phyloP scores from a whole-genome alignment of 2,888 invertebrate genomes.

The Tenthredo livida region DNA sequence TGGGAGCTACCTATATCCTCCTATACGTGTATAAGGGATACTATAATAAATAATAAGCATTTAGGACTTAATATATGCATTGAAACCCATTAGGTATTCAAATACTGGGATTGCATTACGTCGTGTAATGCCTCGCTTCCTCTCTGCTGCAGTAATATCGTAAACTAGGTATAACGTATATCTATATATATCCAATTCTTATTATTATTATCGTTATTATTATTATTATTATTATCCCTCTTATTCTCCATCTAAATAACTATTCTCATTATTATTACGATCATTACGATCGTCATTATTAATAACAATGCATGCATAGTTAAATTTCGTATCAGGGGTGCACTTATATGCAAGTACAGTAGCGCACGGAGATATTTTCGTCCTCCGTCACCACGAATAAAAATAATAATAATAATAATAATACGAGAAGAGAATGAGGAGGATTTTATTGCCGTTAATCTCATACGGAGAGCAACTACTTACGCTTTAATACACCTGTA shows the following conservation, averaged over 20 bases:
- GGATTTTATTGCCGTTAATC: background rate
- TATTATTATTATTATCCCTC: conserved; percentile 57
- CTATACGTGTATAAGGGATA: background rate
- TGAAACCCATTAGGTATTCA: conserved; percentile 76
- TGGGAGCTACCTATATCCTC: background rate
- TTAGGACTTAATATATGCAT: conserved; percentile 74
- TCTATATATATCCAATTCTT: conserved; percentile 54
- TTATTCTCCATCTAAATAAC: background rate
- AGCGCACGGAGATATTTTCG: background rate
- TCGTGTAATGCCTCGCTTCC: conserved; percentile 47
- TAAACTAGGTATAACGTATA: background rate
- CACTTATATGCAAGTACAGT: too few relatives aligned
- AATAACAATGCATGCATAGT: conserved; percentile 16
- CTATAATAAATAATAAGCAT: conserved; percentile 66
- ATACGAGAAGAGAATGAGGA: background rate
- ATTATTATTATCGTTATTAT: conserved; percentile 57
- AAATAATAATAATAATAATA: background rate
- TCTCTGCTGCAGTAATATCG: background rate
- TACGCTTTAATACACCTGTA: too few relatives aligned
- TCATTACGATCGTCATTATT: conserved; percentile 67
- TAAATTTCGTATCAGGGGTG: background rate
- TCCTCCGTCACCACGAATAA: background rate
- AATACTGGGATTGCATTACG: conserved; percentile 74
- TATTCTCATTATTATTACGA: conserved; percentile 66
- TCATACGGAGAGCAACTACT: background rate